Evolutionary conservation across 2,113 vertebrate genomes (phyloP).

Genomic region (Illadopsis cleaveri): DNA sequence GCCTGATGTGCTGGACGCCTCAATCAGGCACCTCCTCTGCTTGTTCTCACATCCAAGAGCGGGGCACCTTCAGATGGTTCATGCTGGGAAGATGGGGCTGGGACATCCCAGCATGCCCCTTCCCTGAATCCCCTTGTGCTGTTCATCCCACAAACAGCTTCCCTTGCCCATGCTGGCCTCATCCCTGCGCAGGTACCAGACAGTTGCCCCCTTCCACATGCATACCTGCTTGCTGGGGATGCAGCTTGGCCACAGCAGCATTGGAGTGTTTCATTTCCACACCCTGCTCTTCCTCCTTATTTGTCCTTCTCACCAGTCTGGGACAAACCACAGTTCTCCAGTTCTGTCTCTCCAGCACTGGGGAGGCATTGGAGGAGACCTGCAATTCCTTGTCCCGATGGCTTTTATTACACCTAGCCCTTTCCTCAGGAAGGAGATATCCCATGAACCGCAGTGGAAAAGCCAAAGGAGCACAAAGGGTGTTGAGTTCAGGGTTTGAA

Average conservation of each 20-base stretch:
- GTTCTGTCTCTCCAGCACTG: not conserved
- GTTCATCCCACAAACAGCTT: not conserved
- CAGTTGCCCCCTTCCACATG: not conserved
- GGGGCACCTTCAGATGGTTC: not conserved
- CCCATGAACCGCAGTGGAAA: conserved; percentile 24
- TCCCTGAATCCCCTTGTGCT: not conserved
- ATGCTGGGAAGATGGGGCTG: not conserved
- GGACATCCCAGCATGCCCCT: not conserved
- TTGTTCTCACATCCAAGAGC: not conserved
- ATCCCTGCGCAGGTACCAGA: rapidly evolving
- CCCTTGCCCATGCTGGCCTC: rapidly evolving
- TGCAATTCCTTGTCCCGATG: not conserved
- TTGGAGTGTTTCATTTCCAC: not conserved
- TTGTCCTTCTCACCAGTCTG: not conserved
- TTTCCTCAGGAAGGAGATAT: conserved; percentile 52
- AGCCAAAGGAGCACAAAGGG: conserved; percentile 53
- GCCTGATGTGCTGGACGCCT: rapidly evolving
- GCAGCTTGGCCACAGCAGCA: not conserved
- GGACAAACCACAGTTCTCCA: not conserved
- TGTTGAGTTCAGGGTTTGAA: conserved; percentile 38
- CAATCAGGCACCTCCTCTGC: not conserved
- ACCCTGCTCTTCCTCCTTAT: not conserved
- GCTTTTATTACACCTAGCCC: conserved; percentile 51
- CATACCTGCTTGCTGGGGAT: not conserved
- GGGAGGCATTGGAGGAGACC: not conserved